Evolutionary conservation across 2,888 invertebrate species (phyloP).

Genomic region (Glyphotaelius pellucidus): DNA sequence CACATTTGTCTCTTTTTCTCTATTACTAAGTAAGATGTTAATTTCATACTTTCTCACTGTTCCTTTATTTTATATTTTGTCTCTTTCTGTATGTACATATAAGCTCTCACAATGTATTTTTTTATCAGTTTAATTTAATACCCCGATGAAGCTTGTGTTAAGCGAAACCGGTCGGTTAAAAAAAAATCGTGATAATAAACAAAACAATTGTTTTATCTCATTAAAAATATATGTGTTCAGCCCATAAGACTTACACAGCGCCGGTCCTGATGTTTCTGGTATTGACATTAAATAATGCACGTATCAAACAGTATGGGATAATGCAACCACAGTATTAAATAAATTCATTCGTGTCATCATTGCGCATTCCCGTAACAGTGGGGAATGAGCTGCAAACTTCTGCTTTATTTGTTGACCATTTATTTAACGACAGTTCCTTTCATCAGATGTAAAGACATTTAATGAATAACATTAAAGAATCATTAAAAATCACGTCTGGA

Average conservation of each 20-base stretch:
- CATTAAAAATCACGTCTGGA: background rate
- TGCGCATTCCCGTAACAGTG: background rate
- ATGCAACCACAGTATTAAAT: background rate
- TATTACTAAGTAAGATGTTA: no score
- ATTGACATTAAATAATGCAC: background rate
- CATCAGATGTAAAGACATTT: background rate
- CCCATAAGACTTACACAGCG: background rate
- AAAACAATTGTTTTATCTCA: background rate
- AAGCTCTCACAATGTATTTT: no score
- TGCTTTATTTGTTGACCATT: background rate
- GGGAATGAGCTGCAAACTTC: background rate
- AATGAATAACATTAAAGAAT: background rate
- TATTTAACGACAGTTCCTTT: background rate
- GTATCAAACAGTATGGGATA: conserved; percentile 2
- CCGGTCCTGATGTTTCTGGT: background rate
- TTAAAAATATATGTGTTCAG: background rate
- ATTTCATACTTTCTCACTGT: no score
- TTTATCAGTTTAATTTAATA: no score
- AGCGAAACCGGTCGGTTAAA: no score
- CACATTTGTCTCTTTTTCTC: no score
- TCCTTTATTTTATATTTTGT: no score
- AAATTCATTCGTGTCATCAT: background rate
- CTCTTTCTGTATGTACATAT: no score
- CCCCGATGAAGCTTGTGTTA: no score
- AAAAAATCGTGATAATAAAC: no score